Percentiles rank a stretch among this genome's conserved stretches.
Conservation (phyloP, 2,113 vertebrate species). For the Dolichotis patagonum region DNA sequence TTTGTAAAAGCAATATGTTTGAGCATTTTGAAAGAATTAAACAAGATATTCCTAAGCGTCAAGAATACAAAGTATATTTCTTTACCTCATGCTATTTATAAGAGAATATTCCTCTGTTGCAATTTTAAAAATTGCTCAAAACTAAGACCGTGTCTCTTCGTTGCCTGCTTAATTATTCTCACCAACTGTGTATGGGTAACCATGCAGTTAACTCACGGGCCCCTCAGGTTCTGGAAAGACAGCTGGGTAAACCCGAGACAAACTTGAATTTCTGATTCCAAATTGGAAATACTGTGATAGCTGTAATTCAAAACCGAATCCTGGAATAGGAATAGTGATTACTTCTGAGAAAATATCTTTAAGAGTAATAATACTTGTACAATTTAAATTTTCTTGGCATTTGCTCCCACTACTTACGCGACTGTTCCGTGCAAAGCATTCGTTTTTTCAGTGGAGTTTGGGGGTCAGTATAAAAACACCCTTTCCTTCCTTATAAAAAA, state of each 20-base stretch:
- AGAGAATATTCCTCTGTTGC: background rate
- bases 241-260: background rate
- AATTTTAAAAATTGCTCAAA: background rate
- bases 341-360: background rate
- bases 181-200: background rate
- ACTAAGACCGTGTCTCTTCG: background rate
- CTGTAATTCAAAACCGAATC: background rate
- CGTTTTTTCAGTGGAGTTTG: background rate
- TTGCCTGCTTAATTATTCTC: background rate
- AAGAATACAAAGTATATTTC: background rate
- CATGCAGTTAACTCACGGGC: background rate
- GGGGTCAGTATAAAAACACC: background rate
- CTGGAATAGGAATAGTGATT: background rate
- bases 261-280: background rate
- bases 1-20: background rate
- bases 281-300: background rate
- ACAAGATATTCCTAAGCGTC: background rate
- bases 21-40: constrained; percentile 7
- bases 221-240: background rate
- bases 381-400: background rate
- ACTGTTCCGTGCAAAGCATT: background rate
- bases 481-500: background rate
- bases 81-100: background rate
- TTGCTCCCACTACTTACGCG: background rate
- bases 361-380: background rate